Base-by-base conservation (phyloP, 1,140 invertebrate species). In the Pissodes strobi region DNA sequence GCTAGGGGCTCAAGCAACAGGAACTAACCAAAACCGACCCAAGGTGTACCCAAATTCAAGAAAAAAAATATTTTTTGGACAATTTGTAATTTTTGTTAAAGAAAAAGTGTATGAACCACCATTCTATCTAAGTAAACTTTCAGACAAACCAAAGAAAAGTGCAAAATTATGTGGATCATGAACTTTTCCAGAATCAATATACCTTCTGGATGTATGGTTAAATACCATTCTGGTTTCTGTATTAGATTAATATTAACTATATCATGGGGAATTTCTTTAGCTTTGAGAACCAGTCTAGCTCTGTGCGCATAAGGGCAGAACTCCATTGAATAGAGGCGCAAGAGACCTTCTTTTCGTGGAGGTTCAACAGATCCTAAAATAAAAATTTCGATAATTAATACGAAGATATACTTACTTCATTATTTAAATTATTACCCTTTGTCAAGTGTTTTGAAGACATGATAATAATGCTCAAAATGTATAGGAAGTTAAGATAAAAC, bases 221-320 rank as follows among this genome's bases (percentile, higher is more conserved):
- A 76, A 1, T 85, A 71, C 94, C 94, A 96, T 68, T 94, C 91
- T 0, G 94, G 94, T 77, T 95, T 95, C 19, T 59, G 10, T 82
- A 84, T 59, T 30, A 96, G 80, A 80, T 95, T 88, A 18, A 96
- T 84, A 74, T 92, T 92, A 4, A 95, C 87, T 13, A 88, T 83
- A 76, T 97, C 91, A 74, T 92, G 90, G 84, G 88, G 87, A 56
- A 95, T 86, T 57, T 89, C 84, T 80, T 96, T 96, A 10, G 91
- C 89, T 57, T 87, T 86, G 6, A 96, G 77, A 1, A 94, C 88
- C 1, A 96, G 82, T 64, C 92, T 83, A 27, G 89, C 85, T 62
- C 94, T 83, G 71, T 96, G 90, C 0, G 92, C 93, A 74, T 86
- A 97, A 0, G 95, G 94, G 76, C 94, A 97, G 75, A 90, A 95